phyloP scores from a whole-genome alignment of 2,888 invertebrate genomes.

The Synergus umbraculus region DNA sequence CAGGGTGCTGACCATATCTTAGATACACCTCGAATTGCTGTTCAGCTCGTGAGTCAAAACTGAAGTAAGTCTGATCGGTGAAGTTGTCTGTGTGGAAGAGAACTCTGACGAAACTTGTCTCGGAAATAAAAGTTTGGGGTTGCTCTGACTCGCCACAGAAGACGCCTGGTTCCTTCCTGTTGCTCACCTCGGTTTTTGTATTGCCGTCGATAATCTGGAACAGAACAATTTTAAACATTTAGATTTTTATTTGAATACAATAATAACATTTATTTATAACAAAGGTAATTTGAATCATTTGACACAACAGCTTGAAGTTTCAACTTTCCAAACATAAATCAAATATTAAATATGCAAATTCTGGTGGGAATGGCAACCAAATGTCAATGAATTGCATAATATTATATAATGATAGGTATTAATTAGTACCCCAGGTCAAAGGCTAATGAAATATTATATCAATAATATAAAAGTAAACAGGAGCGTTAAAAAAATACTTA shows the following conservation, averaged over 20 bases:
- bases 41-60: slow-evolving; percentile 92
- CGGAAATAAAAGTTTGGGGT: slow-evolving; percentile 95
- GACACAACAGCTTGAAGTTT: no score
- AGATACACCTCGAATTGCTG: slow-evolving; percentile 94
- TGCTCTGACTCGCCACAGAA: slow-evolving; percentile 97
- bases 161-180: slow-evolving; percentile 91
- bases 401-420: no score
- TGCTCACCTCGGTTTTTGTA: slow-evolving; percentile 92
- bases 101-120: slow-evolving; percentile 94
- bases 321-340: no score
- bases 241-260: not conserved
- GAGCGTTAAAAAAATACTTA: no score
- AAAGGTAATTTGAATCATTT: not conserved
- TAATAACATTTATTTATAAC: not conserved
- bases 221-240: slow-evolving; percentile 51
- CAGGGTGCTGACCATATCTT: slow-evolving; percentile 95
- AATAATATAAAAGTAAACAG: no score
- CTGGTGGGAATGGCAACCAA: no score
- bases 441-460: no score
- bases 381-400: no score
- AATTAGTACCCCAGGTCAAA: no score
- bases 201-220: slow-evolving; percentile 93
- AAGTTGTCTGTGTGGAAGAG: slow-evolving; percentile 95
- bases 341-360: not conserved
- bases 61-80: slow-evolving; percentile 94